A percentile compares a stretch with the other conserved stretches of the same genome.
phyloP scores from a whole-genome alignment of 2,888 invertebrate species.

The Chelonus formosanus region DNA sequence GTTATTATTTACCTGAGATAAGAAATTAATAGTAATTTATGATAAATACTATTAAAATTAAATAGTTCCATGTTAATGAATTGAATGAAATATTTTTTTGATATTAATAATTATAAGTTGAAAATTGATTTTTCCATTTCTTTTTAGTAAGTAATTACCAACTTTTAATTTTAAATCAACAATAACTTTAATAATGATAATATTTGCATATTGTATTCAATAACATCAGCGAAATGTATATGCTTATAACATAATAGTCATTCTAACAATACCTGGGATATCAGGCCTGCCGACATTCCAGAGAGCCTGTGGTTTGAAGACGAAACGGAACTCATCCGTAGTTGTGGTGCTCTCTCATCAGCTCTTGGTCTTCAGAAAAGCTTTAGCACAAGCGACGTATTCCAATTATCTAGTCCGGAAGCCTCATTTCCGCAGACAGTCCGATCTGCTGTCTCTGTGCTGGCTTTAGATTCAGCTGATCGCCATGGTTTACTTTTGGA shows the following conservation, averaged over 20 bases:
- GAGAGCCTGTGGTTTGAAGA: slow-evolving; percentile 77
- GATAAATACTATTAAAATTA: too few relatives aligned
- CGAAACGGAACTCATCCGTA: slow-evolving; percentile 80
- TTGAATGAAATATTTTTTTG: too few relatives aligned
- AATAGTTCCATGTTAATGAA: too few relatives aligned
- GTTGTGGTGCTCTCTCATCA: slow-evolving; percentile 81
- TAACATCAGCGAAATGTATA: background rate
- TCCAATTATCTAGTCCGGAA: slow-evolving; percentile 69
- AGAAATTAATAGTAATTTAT: too few relatives aligned
- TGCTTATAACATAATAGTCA: background rate
- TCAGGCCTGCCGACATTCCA: slow-evolving; percentile 71
- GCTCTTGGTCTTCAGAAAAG: slow-evolving; percentile 84
- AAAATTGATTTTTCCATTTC: too few relatives aligned
- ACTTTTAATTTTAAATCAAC: too few relatives aligned
- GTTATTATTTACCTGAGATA: too few relatives aligned
- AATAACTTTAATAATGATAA: too few relatives aligned
- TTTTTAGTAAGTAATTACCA: too few relatives aligned
- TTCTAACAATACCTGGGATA: background rate
- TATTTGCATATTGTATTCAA: too few relatives aligned
- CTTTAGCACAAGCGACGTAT: slow-evolving; percentile 84
- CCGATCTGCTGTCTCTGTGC: slow-evolving; percentile 67
- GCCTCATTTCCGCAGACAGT: slow-evolving; percentile 56
- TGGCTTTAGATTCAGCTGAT: slow-evolving; percentile 70
- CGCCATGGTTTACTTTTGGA: slow-evolving; percentile 68
- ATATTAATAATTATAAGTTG: too few relatives aligned